A percentile compares a stretch with the other conserved stretches of the same genome.
Conservation (phyloP, 2,797 vertebrate species). For the Hyperoplus lanceolatus region DNA sequence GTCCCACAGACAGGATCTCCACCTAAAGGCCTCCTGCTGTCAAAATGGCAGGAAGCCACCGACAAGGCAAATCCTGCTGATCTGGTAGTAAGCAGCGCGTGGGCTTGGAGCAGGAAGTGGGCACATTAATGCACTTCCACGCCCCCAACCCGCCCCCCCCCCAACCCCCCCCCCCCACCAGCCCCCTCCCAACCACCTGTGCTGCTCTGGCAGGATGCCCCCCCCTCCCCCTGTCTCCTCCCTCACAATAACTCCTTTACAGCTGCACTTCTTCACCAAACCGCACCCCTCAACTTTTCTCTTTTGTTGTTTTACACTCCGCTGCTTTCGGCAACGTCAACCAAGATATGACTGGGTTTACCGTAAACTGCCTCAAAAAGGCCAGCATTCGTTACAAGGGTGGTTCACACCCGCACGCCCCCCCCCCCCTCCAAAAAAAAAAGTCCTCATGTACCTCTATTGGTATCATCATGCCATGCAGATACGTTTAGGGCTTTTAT, state of each 20-base stretch:
- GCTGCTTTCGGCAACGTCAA: slow-evolving; percentile 63
- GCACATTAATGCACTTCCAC: slow-evolving; percentile 82
- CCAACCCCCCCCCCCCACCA: slow-evolving; percentile 66
- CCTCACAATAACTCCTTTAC: slow-evolving; percentile 49
- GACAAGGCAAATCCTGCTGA: slow-evolving; percentile 69
- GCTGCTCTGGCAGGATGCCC: slow-evolving; percentile 90
- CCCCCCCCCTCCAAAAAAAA: neutral
- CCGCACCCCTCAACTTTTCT: slow-evolving; percentile 42
- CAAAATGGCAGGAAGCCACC: slow-evolving; percentile 65
- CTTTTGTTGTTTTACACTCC: slow-evolving; percentile 72
- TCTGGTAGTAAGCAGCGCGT: slow-evolving; percentile 69
- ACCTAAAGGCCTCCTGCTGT: slow-evolving; percentile 77
- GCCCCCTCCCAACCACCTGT: slow-evolving; percentile 88
- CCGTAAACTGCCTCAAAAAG: slow-evolving; percentile 31
- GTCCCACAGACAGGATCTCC: slow-evolving; percentile 73
- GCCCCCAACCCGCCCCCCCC: slow-evolving; percentile 84
- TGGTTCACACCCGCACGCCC: neutral
- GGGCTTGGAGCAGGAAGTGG: slow-evolving; percentile 88
- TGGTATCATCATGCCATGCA: neutral
- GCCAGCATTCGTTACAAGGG: neutral
- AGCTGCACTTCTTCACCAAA: slow-evolving; percentile 69
- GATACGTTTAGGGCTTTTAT: neutral
- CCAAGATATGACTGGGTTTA: slow-evolving; percentile 31
- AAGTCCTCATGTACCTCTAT: neutral
- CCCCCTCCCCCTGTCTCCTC: slow-evolving; percentile 51